Base-by-base conservation (phyloP, 1,140 invertebrate species). In the Batillaria attramentaria region DNA sequence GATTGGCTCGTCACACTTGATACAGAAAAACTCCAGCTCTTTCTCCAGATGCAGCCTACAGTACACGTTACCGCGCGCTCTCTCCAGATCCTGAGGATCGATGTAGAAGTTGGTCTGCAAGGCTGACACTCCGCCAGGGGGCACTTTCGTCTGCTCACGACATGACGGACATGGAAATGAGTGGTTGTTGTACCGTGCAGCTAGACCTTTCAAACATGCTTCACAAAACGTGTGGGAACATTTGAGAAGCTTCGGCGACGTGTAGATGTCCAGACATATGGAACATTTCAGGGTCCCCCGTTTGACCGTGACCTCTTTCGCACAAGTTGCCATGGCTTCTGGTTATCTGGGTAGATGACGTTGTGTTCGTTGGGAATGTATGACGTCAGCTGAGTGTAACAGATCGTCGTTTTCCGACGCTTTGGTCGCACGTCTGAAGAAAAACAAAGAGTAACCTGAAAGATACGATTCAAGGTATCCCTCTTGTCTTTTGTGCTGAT, bases 61-160 rank as follows among this genome's bases (percentile, higher is more conserved):
- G 10, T 8, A n/a, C n/a, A 20, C 5, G 10, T 4, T 70, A 31
- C 41, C 24, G n/a, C 13, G 18, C 66, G 68, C 1, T 8, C 3
- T 24, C 3, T 3, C 41, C 68, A 65, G 62, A 24, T 65, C 62
- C 31, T 20, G 16, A 13, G 13, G 5, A 20, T 31, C 3, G 68
- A 70, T 43, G 41, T 70, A 70, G 35, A 46, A 46, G 42, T 70
- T 70, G 24, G 2, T 46, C 68, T 70, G 39, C n/a, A 70, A 39
- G 68, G 41, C 24, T 24, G 41, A 0, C 41, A 70, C 68, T 70
- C 68, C 68, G 1, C 68, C 68, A 20, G 20, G 28, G 24, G 68
- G 68, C 8, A 70, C 37, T 13, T 24, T 18, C 13, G 28, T 31
- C 3, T 31, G 37, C 28, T 31, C 20, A 3, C 41, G 42, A 31